phyloP scores from a whole-genome alignment of 2,113 vertebrate genomes.

The Barnardius zonarius region DNA sequence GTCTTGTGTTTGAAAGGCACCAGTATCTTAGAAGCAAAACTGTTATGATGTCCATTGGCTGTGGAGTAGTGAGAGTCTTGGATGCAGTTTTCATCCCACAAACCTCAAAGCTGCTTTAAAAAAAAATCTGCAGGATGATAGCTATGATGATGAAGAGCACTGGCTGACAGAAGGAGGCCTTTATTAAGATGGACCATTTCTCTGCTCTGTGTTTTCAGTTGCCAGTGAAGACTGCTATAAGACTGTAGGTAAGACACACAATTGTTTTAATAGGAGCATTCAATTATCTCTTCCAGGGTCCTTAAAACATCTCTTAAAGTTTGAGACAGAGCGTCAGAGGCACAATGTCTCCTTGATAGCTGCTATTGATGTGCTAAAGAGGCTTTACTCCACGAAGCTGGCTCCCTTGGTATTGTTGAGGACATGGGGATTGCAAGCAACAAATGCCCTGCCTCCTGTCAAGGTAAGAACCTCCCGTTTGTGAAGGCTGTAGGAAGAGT shows the following conservation, averaged over 20 bases:
- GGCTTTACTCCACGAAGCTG: conserved; percentile 87
- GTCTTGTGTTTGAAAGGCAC: not conserved
- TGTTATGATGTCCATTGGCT: not conserved
- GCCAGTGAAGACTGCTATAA: not conserved
- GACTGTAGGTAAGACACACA: not conserved
- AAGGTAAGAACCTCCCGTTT: conserved; percentile 79
- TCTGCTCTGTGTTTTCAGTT: not conserved
- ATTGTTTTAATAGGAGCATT: not conserved
- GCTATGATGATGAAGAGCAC: not conserved
- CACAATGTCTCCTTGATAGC: conserved; percentile 92
- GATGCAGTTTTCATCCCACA: not conserved
- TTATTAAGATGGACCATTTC: not conserved
- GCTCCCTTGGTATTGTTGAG: conserved; percentile 87
- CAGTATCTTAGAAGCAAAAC: not conserved
- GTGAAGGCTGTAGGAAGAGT: not conserved
- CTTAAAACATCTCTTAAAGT: conserved; percentile 86
- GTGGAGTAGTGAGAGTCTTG: not conserved
- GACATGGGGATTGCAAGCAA: conserved; percentile 91
- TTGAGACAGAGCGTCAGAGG: conserved; percentile 90
- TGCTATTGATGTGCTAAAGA: conserved; percentile 87
- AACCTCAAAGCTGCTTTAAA: not conserved
- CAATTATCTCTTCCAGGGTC: conserved; percentile 76
- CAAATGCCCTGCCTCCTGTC: conserved; percentile 83
- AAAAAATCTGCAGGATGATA: not conserved
- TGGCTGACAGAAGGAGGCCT: not conserved